These are phyloP conservation scores for Melopsittacus undulatus DNA, from an alignment of 2,797 vertebrate species.

Conservation along the genomic window DNA sequence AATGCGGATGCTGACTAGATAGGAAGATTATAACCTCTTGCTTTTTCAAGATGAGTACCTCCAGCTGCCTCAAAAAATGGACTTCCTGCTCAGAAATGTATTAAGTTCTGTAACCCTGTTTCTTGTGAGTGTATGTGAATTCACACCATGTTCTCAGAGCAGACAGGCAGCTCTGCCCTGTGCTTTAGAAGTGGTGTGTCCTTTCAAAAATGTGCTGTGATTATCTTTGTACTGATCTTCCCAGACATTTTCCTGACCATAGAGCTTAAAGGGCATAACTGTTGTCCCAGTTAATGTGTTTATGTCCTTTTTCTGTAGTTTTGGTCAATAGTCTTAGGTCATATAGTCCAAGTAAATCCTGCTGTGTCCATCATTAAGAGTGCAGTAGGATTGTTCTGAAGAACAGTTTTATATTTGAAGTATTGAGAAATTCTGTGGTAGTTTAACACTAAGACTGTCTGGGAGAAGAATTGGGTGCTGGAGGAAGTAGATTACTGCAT, in stretches of 20 bases:
- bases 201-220: not conserved
- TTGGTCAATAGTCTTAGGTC: not conserved
- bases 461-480: not conserved
- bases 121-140: not conserved
- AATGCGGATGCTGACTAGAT: not conserved
- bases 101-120: not conserved
- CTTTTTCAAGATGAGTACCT: not conserved
- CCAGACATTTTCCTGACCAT: not conserved
- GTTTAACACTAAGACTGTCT: not conserved
- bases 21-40: not conserved
- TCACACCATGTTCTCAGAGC: not conserved
- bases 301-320: not conserved
- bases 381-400: not conserved
- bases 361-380: not conserved
- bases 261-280: not conserved
- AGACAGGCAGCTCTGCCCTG: not conserved
- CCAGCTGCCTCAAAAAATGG: not conserved
- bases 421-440: not conserved
- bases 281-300: not conserved
- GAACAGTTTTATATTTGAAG: not conserved
- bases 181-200: not conserved
- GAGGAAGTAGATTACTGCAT: not conserved
- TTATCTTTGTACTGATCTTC: constrained; percentile 15
- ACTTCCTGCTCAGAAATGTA: not conserved
- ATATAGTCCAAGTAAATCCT: not conserved